phyloP scores from a whole-genome alignment of 2,888 invertebrate species.

The Sarcophaga caerulescens region DNA sequence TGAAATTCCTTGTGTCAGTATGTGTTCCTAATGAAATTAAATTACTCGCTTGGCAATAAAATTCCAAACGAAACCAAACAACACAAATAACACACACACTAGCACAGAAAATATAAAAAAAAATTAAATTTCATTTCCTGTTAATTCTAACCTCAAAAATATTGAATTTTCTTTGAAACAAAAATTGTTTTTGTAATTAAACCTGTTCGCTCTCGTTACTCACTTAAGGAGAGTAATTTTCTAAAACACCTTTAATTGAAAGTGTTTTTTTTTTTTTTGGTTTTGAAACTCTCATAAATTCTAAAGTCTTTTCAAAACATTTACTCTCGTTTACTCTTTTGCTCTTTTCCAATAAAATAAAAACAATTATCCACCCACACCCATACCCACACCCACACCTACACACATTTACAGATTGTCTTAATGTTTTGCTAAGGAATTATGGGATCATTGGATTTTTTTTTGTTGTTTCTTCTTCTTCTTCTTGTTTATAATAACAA shows the following conservation, averaged over 20 bases:
- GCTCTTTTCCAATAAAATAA: background rate
- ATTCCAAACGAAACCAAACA: no score
- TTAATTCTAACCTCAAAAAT: background rate
- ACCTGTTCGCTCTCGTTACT: background rate
- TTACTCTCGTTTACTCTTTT: background rate
- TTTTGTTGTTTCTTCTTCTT: background rate
- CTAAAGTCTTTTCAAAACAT: no score
- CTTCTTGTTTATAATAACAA: background rate
- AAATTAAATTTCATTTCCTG: background rate
- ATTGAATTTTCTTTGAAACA: background rate
- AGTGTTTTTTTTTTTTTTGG: background rate
- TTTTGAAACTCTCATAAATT: conserved; percentile 12
- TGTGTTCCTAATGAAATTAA: background rate
- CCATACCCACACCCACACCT: background rate
- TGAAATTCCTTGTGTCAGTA: background rate
- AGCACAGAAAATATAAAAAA: no score
- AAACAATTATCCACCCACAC: no score
- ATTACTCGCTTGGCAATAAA: background rate
- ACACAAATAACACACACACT: no score
- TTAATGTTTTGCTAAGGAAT: conserved; percentile 11
- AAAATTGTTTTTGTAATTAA: background rate
- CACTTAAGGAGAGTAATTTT: background rate
- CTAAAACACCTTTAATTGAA: conserved; percentile 57
- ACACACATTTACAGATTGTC: background rate
- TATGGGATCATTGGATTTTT: background rate